Evolutionary conservation across 2,113 vertebrate species (phyloP), one percentile per base, ranked within the genome.

Genomic region (Reinhardtius hippoglossoides): DNA sequence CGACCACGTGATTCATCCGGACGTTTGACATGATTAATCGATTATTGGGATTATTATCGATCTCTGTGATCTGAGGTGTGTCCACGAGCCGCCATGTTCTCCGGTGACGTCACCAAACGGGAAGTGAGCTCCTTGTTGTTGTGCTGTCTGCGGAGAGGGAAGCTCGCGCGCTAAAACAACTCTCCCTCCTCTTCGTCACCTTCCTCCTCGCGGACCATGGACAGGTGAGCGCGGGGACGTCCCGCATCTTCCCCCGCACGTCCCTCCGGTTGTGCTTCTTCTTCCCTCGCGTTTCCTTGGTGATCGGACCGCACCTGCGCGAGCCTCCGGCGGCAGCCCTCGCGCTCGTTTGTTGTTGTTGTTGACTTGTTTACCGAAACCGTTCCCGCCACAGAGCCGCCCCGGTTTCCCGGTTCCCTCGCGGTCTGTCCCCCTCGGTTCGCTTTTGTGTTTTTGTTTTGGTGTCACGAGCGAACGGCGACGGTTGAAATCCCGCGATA

Each of bases 101-200:
- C 5, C 24, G 13, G 20, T 85, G 84, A 88, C 83, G 89, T 88
- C 82, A 85, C 26, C 67, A 87, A 90, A 82, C 78, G 12, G 89
- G 89, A 90, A 87, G 84, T 85, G 84, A 87, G 35, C 82, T 80
- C 50, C 71, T 70, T 68, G 75, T 82, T 86, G 69, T 81, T n/a
- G 18, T 46, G 75, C 81, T 79, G 82, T 14, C 52, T 67, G 79
- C 77, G 62, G 75, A 16, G 62, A 66, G 57, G 27, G 68, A 76
- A 66, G 69, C 77, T 85, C 74, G 68, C 71, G 74, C 55, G 72
- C 69, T 65, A 10, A 31, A 87, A 79, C 65, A 67, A 13, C 40
- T 71, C 56, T 24, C 70, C 69, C 13, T 74, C 71, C 63, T 71
- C 61, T 23, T 31, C 52, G 4, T 54, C 48, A 15, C 54, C 26